Evolutionary conservation across 2,888 invertebrate species (phyloP).

Genomic region (Meloe dianella): DNA sequence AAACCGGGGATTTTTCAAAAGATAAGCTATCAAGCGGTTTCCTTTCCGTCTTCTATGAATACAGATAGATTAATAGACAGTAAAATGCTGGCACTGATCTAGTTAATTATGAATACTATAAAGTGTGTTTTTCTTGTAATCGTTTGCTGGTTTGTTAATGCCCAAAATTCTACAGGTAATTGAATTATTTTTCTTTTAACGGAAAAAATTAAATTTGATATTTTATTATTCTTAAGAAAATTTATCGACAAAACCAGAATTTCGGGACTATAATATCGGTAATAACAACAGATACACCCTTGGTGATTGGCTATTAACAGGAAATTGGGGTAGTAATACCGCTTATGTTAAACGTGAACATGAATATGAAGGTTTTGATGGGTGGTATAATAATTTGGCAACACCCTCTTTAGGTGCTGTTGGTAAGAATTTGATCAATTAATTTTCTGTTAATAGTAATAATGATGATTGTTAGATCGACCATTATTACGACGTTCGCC

Average conservation of each 20-base stretch:
- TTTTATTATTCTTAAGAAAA: background rate
- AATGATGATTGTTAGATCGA: constrained; percentile 56
- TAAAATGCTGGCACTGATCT: background rate
- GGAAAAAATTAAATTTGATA: background rate
- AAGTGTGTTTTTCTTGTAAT: background rate
- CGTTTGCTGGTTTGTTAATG: background rate
- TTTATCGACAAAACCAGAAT: constrained; percentile 2
- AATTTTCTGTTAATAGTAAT: constrained; percentile 7
- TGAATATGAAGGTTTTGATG: constrained; percentile 58
- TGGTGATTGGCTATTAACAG: constrained; percentile 44
- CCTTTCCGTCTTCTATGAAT: constrained; percentile 13
- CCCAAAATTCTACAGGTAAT: constrained; percentile 8
- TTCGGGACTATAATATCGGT: background rate
- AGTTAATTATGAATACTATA: constrained; percentile 1
- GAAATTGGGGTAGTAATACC: constrained; percentile 29
- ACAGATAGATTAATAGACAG: constrained; percentile 3
- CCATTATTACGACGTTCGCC: constrained; percentile 63
- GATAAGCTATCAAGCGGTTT: constrained; percentile 27
- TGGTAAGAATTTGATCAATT: constrained; percentile 43
- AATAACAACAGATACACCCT: constrained; percentile 25
- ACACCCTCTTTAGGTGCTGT: constrained; percentile 56
- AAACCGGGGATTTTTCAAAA: background rate
- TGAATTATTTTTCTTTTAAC: background rate
- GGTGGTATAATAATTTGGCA: constrained; percentile 58
- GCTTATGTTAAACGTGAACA: constrained; percentile 25